These are phyloP conservation scores for Catharus ustulatus DNA, from an alignment of 2,797 vertebrate species.

Conservation along the genomic window DNA sequence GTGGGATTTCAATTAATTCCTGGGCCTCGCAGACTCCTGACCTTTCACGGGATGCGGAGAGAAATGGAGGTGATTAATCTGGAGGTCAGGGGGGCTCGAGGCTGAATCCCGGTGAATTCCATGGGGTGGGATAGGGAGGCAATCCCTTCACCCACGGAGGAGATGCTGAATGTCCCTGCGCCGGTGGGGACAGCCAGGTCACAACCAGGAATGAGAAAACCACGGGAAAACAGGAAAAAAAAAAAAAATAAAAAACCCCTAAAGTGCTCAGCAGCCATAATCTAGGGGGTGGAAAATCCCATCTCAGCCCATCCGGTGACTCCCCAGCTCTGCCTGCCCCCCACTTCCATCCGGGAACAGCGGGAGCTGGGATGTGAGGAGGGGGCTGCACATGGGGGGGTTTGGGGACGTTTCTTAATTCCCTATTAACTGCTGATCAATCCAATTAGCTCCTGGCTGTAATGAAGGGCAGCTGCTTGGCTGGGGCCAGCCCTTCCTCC, in stretches of 20 bases:
- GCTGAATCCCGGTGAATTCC: not conserved
- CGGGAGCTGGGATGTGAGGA: not conserved
- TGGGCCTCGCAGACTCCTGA: conserved; percentile 20
- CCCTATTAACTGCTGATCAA: conserved; percentile 82
- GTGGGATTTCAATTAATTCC: conserved; percentile 41
- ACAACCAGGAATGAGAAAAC: not conserved
- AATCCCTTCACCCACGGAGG: not conserved
- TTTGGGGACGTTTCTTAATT: conserved; percentile 54
- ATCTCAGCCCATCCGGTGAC: not conserved
- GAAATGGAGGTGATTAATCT: conserved; percentile 45
- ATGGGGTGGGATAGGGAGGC: not conserved
- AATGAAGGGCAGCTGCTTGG: conserved; percentile 82
- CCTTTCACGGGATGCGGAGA: conserved; percentile 2
- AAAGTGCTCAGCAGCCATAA: not conserved
- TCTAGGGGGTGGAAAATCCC: not conserved
- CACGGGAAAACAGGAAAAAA: not conserved
- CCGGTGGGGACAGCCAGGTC: not conserved
- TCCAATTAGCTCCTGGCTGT: conserved; percentile 75
- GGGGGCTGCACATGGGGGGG: not conserved
- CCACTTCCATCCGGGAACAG: not conserved
- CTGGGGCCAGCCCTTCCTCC: not conserved
- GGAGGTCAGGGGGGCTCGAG: not conserved
- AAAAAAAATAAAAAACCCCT: not conserved
- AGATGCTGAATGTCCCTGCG: not conserved
- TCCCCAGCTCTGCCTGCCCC: not conserved